These are phyloP conservation scores for Mirza zaza DNA, from an alignment of 2,113 vertebrate genomes.

Conservation along the genomic window DNA sequence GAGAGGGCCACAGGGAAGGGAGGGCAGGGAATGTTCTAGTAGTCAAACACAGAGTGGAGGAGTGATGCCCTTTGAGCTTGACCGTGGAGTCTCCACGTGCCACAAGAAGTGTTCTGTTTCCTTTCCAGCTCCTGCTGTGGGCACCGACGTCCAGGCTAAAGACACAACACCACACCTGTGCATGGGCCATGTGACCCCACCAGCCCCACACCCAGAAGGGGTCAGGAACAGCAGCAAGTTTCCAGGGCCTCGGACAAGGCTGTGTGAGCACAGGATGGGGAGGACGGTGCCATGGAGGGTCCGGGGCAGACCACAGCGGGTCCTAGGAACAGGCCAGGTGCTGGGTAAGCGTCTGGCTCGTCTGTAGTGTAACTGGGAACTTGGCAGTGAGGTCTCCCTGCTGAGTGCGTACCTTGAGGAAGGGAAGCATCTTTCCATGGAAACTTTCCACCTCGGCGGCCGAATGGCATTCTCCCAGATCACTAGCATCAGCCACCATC, in stretches of 20 bases:
- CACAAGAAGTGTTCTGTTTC: background rate
- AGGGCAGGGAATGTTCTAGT: background rate
- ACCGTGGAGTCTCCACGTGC: background rate
- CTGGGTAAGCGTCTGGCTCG: constrained; percentile 90
- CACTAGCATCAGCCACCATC: constrained; percentile 88
- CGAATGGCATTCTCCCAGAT: constrained; percentile 90
- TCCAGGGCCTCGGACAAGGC: background rate
- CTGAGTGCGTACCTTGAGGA: constrained; percentile 89
- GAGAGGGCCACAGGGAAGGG: background rate
- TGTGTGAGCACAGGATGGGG: no score
- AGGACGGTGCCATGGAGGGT: background rate
- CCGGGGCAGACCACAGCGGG: accelerated
- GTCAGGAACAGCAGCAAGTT: background rate
- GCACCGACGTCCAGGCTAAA: constrained; percentile 22
- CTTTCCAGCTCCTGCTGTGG: background rate
- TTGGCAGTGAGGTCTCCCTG: constrained; percentile 91
- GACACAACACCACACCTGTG: constrained; percentile 47
- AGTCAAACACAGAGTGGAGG: background rate
- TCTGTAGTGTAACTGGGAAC: constrained; percentile 90
- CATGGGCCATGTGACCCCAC: background rate
- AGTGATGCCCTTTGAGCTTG: background rate
- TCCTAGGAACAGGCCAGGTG: constrained; percentile 90
- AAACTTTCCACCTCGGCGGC: constrained; percentile 89
- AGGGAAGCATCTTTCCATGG: constrained; percentile 88
- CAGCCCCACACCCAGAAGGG: background rate